These are phyloP conservation scores for Xenus cinereus DNA, from an alignment of 2,113 vertebrate species.

Conservation along the genomic window DNA sequence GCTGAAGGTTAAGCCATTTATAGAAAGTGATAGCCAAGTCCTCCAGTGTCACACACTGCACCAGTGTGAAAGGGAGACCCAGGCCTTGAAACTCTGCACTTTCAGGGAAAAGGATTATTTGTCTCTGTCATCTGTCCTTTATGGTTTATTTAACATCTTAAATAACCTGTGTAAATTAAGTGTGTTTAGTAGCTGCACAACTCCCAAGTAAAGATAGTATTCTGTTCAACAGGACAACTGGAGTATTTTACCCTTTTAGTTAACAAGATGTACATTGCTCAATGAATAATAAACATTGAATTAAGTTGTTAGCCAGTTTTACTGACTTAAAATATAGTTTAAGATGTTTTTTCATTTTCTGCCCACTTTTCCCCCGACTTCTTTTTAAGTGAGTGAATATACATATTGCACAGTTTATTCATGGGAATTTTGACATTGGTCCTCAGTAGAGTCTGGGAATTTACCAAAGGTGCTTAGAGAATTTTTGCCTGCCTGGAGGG, in stretches of 20 bases:
- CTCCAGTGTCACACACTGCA: not conserved
- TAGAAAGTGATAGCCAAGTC: constrained; percentile 10
- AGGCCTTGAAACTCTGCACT: not conserved
- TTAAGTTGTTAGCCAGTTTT: not conserved
- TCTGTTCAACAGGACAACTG: not conserved
- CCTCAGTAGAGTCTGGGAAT: not conserved
- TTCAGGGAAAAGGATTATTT: constrained; percentile 33
- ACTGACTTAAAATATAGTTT: not conserved
- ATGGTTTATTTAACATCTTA: constrained; percentile 76
- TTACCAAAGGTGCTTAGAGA: not conserved
- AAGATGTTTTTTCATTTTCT: not conserved
- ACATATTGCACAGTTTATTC: not conserved
- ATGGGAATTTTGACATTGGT: not conserved
- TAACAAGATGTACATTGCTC: not conserved
- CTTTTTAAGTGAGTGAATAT: not conserved
- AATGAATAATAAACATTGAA: not conserved
- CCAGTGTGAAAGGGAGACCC: not conserved
- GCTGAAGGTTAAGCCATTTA: constrained; percentile 63
- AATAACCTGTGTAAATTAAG: constrained; percentile 71
- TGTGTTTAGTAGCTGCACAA: constrained; percentile 2
- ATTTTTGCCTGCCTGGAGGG: not conserved
- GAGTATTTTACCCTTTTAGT: not conserved
- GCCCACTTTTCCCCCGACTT: rapidly evolving
- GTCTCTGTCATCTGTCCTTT: constrained; percentile 72
- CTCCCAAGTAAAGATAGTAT: not conserved